phyloP scores from a whole-genome alignment of 1,140 invertebrate genomes.

The Mycetomoellerius zeteki region DNA sequence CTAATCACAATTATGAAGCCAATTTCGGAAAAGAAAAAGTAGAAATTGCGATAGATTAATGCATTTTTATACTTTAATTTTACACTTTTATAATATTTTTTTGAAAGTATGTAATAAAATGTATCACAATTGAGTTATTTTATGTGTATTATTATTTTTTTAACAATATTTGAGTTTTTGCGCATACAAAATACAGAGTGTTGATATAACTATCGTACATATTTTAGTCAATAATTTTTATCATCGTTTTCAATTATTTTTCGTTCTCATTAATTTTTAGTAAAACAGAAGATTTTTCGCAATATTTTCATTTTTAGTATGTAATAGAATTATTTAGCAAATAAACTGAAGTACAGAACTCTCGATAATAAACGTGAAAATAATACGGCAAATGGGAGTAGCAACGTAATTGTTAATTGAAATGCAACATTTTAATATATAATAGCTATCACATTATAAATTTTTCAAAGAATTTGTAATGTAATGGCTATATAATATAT shows the following conservation, averaged over 20 bases:
- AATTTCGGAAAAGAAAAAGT: neutral
- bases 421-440: too few species aligned
- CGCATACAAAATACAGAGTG: neutral
- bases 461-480: too few species aligned
- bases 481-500: too few species aligned
- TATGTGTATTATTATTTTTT: neutral
- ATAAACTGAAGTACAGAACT: too few species aligned
- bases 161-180: neutral
- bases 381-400: too few species aligned
- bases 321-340: neutral
- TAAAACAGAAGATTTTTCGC: neutral
- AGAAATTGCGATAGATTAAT: neutral
- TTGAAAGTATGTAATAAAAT: conserved; percentile 21
- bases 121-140: conserved; percentile 2
- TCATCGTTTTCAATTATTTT: neutral
- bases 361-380: too few species aligned
- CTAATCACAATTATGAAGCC: neutral
- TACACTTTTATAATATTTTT: neutral
- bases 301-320: neutral
- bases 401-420: too few species aligned
- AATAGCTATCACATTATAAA: too few species aligned
- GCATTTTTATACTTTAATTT: conserved; percentile 4
- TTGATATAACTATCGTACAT: neutral
- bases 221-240: neutral
- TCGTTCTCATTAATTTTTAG: neutral